phyloP scores from a whole-genome alignment of 1,140 invertebrate species.

The Apolygus lucorum region DNA sequence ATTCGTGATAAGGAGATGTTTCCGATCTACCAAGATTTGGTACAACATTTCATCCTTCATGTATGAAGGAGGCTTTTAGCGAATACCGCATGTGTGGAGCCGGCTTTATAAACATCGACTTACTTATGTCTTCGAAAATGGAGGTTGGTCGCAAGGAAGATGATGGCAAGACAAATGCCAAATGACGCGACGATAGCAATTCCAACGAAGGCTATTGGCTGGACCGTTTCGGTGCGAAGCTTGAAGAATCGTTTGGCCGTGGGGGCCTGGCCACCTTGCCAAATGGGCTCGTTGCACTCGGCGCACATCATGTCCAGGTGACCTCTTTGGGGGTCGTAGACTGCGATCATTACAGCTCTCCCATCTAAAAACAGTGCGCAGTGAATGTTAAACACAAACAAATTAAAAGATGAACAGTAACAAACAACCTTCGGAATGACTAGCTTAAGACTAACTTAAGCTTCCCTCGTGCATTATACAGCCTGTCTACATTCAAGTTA shows the following conservation, averaged over 20 bases:
- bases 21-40: no score
- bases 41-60: no score
- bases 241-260: constrained; percentile 63
- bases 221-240: constrained; percentile 60
- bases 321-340: constrained; percentile 59
- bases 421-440: no score
- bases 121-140: constrained; percentile 79
- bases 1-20: no score
- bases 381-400: neutral
- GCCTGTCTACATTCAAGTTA: no score
- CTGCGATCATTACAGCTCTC: constrained; percentile 54
- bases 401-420: no score
- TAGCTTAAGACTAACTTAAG: no score
- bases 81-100: no score
- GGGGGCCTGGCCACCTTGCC: constrained; percentile 67
- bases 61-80: no score
- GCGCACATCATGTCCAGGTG: constrained; percentile 60
- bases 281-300: constrained; percentile 56
- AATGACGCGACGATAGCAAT: constrained; percentile 59
- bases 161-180: constrained; percentile 65
- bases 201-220: constrained; percentile 60
- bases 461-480: no score
- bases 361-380: constrained; percentile 47
- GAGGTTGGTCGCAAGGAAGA: constrained; percentile 77
- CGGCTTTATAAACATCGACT: no score